Evolutionary conservation across 2,888 invertebrate genomes (phyloP).

Genomic region (Phalera bucephala): DNA sequence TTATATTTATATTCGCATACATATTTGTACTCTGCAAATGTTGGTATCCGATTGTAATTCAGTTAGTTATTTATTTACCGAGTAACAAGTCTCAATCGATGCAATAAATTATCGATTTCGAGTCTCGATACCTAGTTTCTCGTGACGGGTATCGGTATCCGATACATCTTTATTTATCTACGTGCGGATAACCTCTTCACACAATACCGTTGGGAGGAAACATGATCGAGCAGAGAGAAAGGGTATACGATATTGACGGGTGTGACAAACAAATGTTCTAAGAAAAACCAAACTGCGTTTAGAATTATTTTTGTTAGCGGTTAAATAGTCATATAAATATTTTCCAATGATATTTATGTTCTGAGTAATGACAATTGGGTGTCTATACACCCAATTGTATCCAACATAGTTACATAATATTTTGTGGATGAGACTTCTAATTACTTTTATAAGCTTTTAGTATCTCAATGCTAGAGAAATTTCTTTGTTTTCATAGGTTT

Average conservation of each 20-base stretch:
- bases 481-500: too few relatives aligned
- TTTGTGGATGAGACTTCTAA: too few relatives aligned
- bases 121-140: conserved; percentile 35
- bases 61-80: background rate
- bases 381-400: too few relatives aligned
- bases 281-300: too few relatives aligned
- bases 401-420: too few relatives aligned
- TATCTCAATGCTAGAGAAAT: too few relatives aligned
- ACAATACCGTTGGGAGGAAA: conserved; percentile 22
- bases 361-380: too few relatives aligned
- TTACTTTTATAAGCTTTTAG: too few relatives aligned
- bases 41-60: conserved; percentile 3
- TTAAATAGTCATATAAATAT: too few relatives aligned
- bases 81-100: conserved; percentile 1
- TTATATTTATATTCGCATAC: background rate
- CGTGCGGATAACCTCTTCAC: conserved; percentile 16
- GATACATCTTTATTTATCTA: conserved; percentile 32
- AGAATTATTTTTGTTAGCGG: too few relatives aligned
- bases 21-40: conserved; percentile 6
- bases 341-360: too few relatives aligned
- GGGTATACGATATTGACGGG: conserved; percentile 13
- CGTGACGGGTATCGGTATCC: conserved; percentile 38
- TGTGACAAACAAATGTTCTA: conserved; percentile 17
- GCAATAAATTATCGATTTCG: conserved; percentile 37
- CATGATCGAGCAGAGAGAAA: conserved; percentile 25